phyloP scores from a whole-genome alignment of 1,140 invertebrate genomes.

The Limonius californicus region DNA sequence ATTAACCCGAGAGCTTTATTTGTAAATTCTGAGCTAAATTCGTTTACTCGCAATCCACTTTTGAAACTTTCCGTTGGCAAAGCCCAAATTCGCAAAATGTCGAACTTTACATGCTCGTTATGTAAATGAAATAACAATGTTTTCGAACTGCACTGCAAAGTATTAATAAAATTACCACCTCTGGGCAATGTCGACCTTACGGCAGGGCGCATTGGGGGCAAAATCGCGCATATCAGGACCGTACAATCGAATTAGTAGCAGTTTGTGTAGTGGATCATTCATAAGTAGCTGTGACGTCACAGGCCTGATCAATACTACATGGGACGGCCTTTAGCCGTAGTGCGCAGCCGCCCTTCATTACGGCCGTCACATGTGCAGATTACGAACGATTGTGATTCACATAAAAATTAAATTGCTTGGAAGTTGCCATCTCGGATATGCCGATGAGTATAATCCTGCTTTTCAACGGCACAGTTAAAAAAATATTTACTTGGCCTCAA shows the following conservation, averaged over 20 bases:
- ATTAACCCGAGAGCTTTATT: too few relatives aligned
- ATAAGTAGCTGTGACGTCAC: conserved; percentile 43
- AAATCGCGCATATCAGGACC: background rate
- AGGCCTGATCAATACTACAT: conserved; percentile 39
- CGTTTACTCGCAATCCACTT: too few relatives aligned
- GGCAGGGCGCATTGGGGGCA: background rate
- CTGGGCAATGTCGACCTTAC: background rate
- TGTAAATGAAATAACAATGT: conserved; percentile 10
- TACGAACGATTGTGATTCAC: conserved; percentile 17
- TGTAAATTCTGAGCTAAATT: too few relatives aligned
- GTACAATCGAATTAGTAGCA: conserved; percentile 30
- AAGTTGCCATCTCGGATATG: background rate
- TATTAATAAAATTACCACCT: conserved; percentile 3
- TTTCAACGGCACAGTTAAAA: too few relatives aligned
- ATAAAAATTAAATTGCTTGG: conserved; percentile 12
- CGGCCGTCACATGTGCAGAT: conserved; percentile 35
- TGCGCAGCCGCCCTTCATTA: conserved; percentile 30
- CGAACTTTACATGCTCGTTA: background rate
- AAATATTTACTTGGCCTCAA: too few relatives aligned
- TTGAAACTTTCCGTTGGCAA: too few relatives aligned
- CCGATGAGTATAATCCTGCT: background rate
- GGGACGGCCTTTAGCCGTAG: conserved; percentile 19
- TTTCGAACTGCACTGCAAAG: background rate
- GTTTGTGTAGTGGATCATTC: conserved; percentile 42
- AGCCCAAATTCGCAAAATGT: conserved; percentile 1